phyloP scores from a whole-genome alignment of 2,113 vertebrate genomes.

The Pelecanus crispus region DNA sequence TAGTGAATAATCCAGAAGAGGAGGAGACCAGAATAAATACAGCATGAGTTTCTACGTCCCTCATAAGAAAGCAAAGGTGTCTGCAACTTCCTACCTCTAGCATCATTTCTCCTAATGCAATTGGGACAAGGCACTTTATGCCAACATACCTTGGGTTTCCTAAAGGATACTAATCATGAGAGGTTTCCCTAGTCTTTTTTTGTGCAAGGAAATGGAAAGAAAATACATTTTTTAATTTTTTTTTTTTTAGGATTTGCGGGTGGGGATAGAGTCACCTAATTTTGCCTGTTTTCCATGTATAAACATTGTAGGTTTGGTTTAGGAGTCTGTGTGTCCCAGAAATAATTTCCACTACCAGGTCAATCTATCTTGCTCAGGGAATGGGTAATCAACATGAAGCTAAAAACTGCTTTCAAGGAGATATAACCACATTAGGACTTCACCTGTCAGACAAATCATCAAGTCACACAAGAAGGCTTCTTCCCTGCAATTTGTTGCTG shows the following conservation, averaged over 20 bases:
- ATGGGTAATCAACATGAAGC: background rate
- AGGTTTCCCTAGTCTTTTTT: background rate
- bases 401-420: background rate
- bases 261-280: background rate
- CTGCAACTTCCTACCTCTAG: background rate
- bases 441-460: background rate
- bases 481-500: background rate
- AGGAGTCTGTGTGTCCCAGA: background rate
- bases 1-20: background rate
- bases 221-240: background rate
- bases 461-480: background rate
- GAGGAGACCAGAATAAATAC: background rate
- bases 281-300: background rate
- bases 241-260: background rate
- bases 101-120: background rate
- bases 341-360: background rate
- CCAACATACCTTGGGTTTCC: background rate
- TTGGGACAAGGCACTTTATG: background rate
- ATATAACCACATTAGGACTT: background rate
- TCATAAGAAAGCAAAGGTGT: background rate
- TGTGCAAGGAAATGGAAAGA: background rate
- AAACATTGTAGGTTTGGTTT: background rate
- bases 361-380: background rate
- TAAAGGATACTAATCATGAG: background rate
- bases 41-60: fast-evolving